These are phyloP conservation scores for Aricia artaxerxes DNA, from an alignment of 2,888 invertebrate genomes.

Conservation along the genomic window DNA sequence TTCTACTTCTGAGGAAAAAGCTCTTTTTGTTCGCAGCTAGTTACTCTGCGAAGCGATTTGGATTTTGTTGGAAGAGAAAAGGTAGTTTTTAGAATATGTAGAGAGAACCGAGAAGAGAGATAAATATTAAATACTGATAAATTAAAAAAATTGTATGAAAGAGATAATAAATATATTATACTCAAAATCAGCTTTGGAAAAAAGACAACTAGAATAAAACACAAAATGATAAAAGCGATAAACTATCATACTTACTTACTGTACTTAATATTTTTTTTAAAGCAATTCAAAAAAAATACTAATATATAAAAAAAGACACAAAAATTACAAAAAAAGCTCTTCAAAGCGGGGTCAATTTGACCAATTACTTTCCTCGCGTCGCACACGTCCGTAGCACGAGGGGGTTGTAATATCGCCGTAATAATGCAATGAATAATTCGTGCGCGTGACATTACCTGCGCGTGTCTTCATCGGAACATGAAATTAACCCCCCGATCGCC, in stretches of 20 bases:
- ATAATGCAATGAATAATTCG: slow-evolving; percentile 33
- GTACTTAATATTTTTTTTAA: neutral
- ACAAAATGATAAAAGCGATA: too few relatives aligned
- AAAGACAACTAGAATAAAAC: too few relatives aligned
- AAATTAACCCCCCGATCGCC: slow-evolving; percentile 44
- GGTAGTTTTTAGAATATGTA: neutral
- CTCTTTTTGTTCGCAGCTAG: slow-evolving; percentile 8
- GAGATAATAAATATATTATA: too few relatives aligned
- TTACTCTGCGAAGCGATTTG: slow-evolving; percentile 1
- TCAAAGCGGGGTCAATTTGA: slow-evolving; percentile 18
- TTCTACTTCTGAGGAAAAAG: slow-evolving; percentile 19
- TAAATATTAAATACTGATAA: too few relatives aligned
- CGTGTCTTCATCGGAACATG: slow-evolving; percentile 58
- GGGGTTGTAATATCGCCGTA: slow-evolving; percentile 9
- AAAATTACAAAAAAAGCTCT: neutral
- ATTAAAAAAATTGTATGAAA: too few relatives aligned
- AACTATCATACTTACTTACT: neutral
- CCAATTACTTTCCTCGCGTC: slow-evolving; percentile 10
- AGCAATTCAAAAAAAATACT: neutral
- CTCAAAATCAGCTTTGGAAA: too few relatives aligned
- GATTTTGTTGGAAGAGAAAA: neutral
- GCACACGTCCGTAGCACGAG: slow-evolving; percentile 1
- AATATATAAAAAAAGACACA: neutral
- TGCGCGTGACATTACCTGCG: slow-evolving; percentile 42
- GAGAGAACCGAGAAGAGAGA: neutral